Evolutionary conservation across 2,888 invertebrate species (phyloP).

Genomic region (Pammene fasciana): DNA sequence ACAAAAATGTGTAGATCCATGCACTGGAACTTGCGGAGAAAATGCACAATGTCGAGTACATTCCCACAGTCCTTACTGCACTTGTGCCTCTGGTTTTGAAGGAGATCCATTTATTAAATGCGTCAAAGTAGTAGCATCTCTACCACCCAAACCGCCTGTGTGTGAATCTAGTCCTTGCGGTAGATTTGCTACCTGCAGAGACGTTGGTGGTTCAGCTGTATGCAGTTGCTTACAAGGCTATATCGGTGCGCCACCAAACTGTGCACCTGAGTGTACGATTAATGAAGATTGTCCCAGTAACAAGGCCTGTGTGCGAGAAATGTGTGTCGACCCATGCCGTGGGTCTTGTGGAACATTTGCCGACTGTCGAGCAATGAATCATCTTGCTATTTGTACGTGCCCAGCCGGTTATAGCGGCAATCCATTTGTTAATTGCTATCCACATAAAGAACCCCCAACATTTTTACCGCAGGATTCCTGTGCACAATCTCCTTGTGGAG

Average conservation of each 20-base stretch:
- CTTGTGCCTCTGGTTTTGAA: constrained; percentile 87
- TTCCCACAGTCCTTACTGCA: constrained; percentile 88
- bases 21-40: constrained; percentile 87
- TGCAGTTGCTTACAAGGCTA: constrained; percentile 86
- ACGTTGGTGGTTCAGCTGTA: constrained; percentile 76
- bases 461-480: constrained; percentile 81
- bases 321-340: constrained; percentile 89
- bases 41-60: constrained; percentile 88
- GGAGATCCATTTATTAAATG: constrained; percentile 89
- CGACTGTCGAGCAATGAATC: constrained; percentile 88
- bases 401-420: constrained; percentile 87
- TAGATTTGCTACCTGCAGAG: constrained; percentile 85
- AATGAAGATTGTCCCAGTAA: constrained; percentile 90
- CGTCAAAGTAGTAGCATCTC: constrained; percentile 71
- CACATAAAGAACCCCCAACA: constrained; percentile 60
- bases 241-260: constrained; percentile 87
- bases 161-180: constrained; percentile 89
- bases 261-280: constrained; percentile 89
- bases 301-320: constrained; percentile 88
- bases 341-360: constrained; percentile 88
- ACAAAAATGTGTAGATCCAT: constrained; percentile 92
- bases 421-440: constrained; percentile 84
- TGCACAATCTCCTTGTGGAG: constrained; percentile 85
- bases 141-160: constrained; percentile 79
- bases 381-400: constrained; percentile 90